Base-by-base conservation (phyloP, 2,113 vertebrate species). In the Gobiocypris rarus region DNA sequence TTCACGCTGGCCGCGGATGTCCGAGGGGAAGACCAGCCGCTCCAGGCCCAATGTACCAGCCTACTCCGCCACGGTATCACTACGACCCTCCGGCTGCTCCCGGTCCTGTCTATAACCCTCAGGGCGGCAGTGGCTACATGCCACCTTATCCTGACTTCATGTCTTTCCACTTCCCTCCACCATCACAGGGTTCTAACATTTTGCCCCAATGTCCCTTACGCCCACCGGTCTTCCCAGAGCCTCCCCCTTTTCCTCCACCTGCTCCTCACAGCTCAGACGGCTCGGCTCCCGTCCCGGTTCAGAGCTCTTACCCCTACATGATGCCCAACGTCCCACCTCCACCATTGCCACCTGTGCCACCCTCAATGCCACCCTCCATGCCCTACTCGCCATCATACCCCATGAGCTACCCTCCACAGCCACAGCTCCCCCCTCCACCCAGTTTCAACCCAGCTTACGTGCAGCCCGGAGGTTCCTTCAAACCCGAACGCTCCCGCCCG, bases 181-280 rank as follows among this genome's bases (percentile, higher is more conserved):
- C 95, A 0, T 93, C 96, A 0, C 95, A 96, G 58, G 88, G 94
- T 0, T 94, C 95, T 24, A 92, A 87, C 59, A 86, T 96, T 17
- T 88, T 96, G 1, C 94, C 93, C 74, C 96, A 96, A 58, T 96
- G 96, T 89, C 95, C 96, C 0, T 61, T 95, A 28, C 93, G 94
- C 10, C 96, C 96, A 0, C 96, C 97, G 67, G 95, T 94, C 54
- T 98, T 97, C 75, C 94, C 96, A 0, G 96, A 97, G 1, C 95
- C 96, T 0, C 97, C 97, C 0, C 97, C 95, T 86, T 99, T 97
- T 6, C 97, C 97, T 3, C 97, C 97, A 2, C 97, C 97, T 0
- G 95, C 96, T 0, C 87, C 96, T 61, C 96, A 96, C 31, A 92
- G 90, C 75, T 91, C 96, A 0, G 89, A 91, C 11, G 95, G 89